These are phyloP conservation scores for Lomographa bimaculata DNA, from an alignment of 2,888 invertebrate genomes.

Conservation along the genomic window DNA sequence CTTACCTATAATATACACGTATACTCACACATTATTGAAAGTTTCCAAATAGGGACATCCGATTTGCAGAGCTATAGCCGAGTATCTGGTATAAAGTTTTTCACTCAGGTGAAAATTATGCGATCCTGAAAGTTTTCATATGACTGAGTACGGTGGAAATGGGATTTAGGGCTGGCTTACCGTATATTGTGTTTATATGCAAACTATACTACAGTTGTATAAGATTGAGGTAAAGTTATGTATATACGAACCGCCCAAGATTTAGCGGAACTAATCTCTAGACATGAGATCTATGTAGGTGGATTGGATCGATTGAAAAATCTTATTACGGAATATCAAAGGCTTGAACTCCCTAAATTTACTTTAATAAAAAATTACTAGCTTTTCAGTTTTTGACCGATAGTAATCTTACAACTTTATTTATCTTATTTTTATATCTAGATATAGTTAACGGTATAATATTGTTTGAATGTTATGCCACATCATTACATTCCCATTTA, in stretches of 20 bases:
- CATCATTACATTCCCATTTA: too few species aligned
- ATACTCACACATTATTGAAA: constrained; percentile 87
- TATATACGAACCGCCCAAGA: too few species aligned
- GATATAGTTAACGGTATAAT: too few species aligned
- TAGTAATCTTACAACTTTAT: too few species aligned
- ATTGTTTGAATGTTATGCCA: too few species aligned
- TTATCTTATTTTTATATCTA: too few species aligned
- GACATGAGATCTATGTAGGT: too few species aligned
- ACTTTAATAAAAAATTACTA: too few species aligned
- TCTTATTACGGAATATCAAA: too few species aligned
- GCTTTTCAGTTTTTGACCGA: too few species aligned
- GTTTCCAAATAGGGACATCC: constrained; percentile 90
- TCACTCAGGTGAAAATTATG: constrained; percentile 89
- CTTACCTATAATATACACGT: constrained; percentile 4
- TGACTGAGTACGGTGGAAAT: constrained; percentile 20
- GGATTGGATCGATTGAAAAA: too few species aligned
- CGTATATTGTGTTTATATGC: constrained; percentile 22
- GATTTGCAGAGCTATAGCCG: constrained; percentile 89
- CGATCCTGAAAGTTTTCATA: constrained; percentile 70
- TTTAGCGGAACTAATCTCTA: constrained; percentile 1
- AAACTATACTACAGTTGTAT: constrained; percentile 16
- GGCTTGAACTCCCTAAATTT: too few species aligned
- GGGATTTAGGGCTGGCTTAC: constrained; percentile 16
- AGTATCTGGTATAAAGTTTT: constrained; percentile 90
- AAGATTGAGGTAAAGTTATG: constrained; percentile 9